Base-by-base conservation (phyloP, 2,888 invertebrate species). In the Diarsia mendica region DNA sequence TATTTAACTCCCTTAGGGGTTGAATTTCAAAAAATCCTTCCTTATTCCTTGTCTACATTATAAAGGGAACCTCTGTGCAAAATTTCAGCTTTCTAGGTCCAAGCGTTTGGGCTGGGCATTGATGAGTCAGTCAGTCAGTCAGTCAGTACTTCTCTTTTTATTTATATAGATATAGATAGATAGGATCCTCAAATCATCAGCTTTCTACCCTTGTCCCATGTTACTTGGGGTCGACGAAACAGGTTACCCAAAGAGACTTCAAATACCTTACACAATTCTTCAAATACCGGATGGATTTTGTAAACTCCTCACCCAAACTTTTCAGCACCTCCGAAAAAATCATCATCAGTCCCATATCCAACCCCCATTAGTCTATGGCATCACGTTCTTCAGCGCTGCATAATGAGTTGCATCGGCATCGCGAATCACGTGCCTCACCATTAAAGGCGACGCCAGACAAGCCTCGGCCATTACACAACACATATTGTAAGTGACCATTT, bases 391-490 rank as follows among this genome's bases (percentile, higher is more conserved):
- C 67, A 83, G 85, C 80, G 86, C 87, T 80, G 89, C 79, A 88
- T 92, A 92, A 92, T 92, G 90, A 91, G 89, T 90, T 89, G 87
- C 90, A 90, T 90, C 90, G 90, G 89, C 88, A 87, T 87, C 83
- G 84, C 80, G 86, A 66, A 86, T 89, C 91, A 89, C 89, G 92
- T 91, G 91, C 88, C 80, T 69, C 72, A 61, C 88, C 89, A 88
- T 88, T 89, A 89, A 87, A 87, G 87, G 85, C 83, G 71, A 86
- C 79, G 75, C 77, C 86, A 87, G 85, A 89, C 87, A 85, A 83
- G 87, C 82, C 77, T 80, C 83, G 82, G 63, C 87, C 87, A 89
- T 89, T 89, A 86, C 83, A 85, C 87, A 83, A 77, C 80, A 84
- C 73, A 78, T 83, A 85, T 75, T 82, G 78, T 88, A 87, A 84